Evolutionary conservation across 2,797 vertebrate genomes (phyloP), one percentile per base, ranked within the genome.

Genomic region (Melanotaenia nigrans): DNA sequence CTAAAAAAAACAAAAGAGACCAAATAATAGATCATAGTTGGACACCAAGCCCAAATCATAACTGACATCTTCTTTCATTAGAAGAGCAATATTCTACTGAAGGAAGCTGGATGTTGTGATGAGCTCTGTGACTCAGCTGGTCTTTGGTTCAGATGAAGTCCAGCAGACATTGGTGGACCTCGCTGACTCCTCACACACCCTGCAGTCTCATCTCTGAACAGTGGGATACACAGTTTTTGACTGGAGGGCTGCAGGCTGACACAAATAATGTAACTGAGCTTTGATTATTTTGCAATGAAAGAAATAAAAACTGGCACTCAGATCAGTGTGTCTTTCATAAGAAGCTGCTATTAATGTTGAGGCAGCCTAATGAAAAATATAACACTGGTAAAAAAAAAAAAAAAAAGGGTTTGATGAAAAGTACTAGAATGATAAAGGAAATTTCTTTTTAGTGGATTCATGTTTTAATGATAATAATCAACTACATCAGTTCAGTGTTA

Each of bases 141-240:
- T 47, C 45, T 42, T 55, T 25, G 71, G 79, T 61, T 86, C 69
- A 62, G 7, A 83, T 73, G 60, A 83, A 63, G 75, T 78, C 49
- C 38, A 25, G 40, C 3, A 51, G 70, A 68, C 61, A 12, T 30
- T 65, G 55, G 35, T 1, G 13, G 58, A 60, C 42, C 60, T 65
- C 69, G 54, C 38, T 0, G 67, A 66, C 61, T 63, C 54, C 67
- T 75, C 71, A 61, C 64, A 47, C 61, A 30, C 54, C 49, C 69
- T 6, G 57, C 9, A 14, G 73, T 12, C 16, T 56, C 35, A 16
- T 75, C 65, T 64, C 68, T 22, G 11, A 75, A 68, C 76, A 56
- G 42, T 49, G 24, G 38, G 2, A 47, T 10, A 6, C 70, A 70
- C 38, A 64, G 62, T 33, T 68, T 74, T 56, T 47, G 66, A 68